Percentiles rank a stretch among this genome's conserved stretches.
These are phyloP conservation scores for Dryadula phaetusa DNA, from an alignment of 2,888 invertebrate species.

Conservation along the genomic window DNA sequence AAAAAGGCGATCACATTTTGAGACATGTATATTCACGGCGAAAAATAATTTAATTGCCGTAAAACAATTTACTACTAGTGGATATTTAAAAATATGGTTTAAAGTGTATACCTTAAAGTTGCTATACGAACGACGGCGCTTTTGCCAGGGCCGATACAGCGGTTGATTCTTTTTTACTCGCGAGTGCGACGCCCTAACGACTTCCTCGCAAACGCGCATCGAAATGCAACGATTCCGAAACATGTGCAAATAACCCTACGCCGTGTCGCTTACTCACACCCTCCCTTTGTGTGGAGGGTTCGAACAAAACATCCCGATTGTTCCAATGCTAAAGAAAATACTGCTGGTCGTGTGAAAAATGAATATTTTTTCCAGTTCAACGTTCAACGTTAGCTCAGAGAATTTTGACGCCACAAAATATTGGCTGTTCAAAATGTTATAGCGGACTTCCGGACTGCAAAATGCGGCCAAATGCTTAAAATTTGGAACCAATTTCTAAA, in stretches of 20 bases:
- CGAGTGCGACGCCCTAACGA: slow-evolving; percentile 67
- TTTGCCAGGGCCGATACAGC: slow-evolving; percentile 59
- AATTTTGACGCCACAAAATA: slow-evolving; percentile 54
- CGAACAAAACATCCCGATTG: slow-evolving; percentile 67
- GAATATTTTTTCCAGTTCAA: slow-evolving; percentile 63
- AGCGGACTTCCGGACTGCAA: slow-evolving; percentile 29
- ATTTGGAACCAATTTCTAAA: slow-evolving; percentile 51
- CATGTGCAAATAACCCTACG: slow-evolving; percentile 58
- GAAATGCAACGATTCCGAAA: slow-evolving; percentile 66
- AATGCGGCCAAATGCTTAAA: slow-evolving; percentile 46
- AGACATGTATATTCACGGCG: slow-evolving; percentile 35
- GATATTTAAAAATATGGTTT: slow-evolving; percentile 33
- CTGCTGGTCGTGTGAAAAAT: slow-evolving; percentile 65
- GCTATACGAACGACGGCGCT: slow-evolving; percentile 43
- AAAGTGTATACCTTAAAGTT: slow-evolving; percentile 36
- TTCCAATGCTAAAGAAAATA: slow-evolving; percentile 72
- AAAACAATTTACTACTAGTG: slow-evolving; percentile 30
- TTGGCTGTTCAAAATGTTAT: slow-evolving; percentile 49
- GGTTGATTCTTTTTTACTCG: slow-evolving; percentile 59
- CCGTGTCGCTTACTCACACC: slow-evolving; percentile 53
- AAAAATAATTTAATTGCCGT: slow-evolving; percentile 26
- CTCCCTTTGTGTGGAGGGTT: slow-evolving; percentile 58
- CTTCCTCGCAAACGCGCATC: slow-evolving; percentile 65
- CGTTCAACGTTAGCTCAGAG: slow-evolving; percentile 43
- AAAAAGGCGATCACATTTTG: slow-evolving; percentile 29